A percentile compares a stretch with the other conserved stretches of the same genome.
phyloP scores from a whole-genome alignment of 2,888 invertebrate genomes.

The Aphelenchoides bicaudatus region DNA sequence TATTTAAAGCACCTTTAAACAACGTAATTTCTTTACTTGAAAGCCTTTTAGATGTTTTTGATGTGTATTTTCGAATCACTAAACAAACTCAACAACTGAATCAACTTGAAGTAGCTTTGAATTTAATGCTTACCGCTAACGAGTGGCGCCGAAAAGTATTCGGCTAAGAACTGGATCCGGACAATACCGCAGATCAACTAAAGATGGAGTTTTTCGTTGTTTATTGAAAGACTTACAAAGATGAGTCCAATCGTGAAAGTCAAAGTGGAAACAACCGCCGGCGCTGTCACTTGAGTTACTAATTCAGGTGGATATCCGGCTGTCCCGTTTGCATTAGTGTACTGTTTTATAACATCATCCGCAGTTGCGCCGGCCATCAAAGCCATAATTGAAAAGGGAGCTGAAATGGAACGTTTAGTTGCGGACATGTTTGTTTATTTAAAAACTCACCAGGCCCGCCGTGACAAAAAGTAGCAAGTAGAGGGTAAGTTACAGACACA shows the following conservation, averaged over 20 bases:
- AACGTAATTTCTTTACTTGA: too few species aligned
- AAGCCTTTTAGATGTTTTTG: too few species aligned
- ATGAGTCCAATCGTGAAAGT: slow-evolving; percentile 11
- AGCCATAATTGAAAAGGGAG: slow-evolving; percentile 6
- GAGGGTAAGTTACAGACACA: background rate
- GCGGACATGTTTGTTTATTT: too few species aligned
- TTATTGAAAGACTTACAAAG: too few species aligned
- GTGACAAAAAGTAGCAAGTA: slow-evolving; percentile 1
- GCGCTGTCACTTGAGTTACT: background rate
- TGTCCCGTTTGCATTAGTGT: background rate
- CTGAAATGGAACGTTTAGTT: background rate
- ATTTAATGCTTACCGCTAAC: too few species aligned
- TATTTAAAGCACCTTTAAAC: too few species aligned
- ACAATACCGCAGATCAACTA: slow-evolving; percentile 10
- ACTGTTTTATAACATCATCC: background rate
- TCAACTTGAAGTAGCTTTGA: too few species aligned
- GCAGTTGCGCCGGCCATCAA: slow-evolving; percentile 9
- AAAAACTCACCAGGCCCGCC: too few species aligned
- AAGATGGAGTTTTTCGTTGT: too few species aligned
- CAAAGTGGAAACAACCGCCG: slow-evolving; percentile 2
- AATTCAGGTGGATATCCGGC: background rate
- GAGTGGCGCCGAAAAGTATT: slow-evolving; percentile 8
- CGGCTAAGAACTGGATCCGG: slow-evolving; percentile 3
- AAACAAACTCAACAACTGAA: too few species aligned
- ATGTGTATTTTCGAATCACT: too few species aligned